Evolutionary conservation across 2,113 vertebrate species (phyloP), one percentile per base, ranked within the genome.

Genomic region (Anhinga anhinga): DNA sequence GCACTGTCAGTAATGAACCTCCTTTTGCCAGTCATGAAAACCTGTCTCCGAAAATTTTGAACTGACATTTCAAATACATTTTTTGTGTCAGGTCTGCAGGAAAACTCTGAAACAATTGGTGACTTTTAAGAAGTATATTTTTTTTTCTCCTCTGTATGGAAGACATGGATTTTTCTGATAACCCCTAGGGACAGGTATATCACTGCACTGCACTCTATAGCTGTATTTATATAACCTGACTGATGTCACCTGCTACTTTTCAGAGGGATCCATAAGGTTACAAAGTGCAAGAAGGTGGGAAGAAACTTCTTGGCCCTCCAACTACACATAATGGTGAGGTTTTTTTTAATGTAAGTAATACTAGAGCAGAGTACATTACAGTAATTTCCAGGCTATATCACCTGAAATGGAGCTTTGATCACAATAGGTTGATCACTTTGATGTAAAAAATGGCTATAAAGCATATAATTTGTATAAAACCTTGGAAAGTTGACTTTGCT

Each of bases 1-100:
- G 7, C 15, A 22, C 45, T 76, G 32, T 76, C 93, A 91, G 65
- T 71, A 83, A 59, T 1, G 4, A 26, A 23, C 38, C 9, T 76
- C 23, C 53, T 61, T 72, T 93, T 62, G 17, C 61, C 66, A 76
- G 38, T 69, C 82, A 89, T 70, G 71, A 95, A 94, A 65, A 77
- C 42, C n/a, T 55, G 29, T 61, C 58, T 79, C 62, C 50, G 40
- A 85, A 91, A 44, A 67, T 88, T 89, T 65, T 85, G 40, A 95
- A 71, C 25, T 94, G 92, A 83, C 52, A 67, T 93, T 95, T 92
- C 92, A 94, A 84, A 96, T 56, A 66, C 10, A 1, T 49, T 53
- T 93, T 67, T 76, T 55, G 6, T 79, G 53, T 82, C 55, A 93
- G 36, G 20, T 88, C 55, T 91, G 76, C 38, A 81, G 59, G 69